Conservation (phyloP, 2,888 invertebrate genomes). For the Lithophane leautieri region DNA sequence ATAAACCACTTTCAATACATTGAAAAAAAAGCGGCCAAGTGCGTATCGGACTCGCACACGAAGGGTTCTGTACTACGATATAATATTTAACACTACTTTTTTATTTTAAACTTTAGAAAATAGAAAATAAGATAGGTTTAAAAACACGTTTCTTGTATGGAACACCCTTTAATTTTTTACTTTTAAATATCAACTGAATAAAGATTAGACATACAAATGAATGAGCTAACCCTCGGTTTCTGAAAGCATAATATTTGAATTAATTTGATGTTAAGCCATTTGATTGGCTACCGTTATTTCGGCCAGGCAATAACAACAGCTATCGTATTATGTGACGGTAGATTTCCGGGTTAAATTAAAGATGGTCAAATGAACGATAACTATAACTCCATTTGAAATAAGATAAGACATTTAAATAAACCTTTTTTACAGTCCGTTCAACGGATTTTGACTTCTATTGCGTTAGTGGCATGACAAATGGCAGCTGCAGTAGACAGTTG, state of each 20-base stretch:
- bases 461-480: no score
- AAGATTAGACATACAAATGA: conserved; percentile 8
- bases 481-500: no score
- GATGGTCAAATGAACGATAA: neutral
- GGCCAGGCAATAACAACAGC: neutral
- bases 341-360: neutral
- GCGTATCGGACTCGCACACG: no score
- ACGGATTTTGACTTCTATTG: no score
- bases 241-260: neutral
- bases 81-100: no score
- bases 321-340: neutral
- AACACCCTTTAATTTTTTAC: no score
- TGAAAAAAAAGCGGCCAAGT: neutral
- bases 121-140: no score
- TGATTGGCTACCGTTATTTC: neutral
- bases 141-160: no score
- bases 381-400: no score
- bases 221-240: neutral
- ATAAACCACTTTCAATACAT: neutral
- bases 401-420: no score
- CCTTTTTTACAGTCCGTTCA: no score
- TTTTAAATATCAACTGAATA: conserved; percentile 18
- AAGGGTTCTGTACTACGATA: neutral
- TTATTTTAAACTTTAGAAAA: no score
- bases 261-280: neutral